Evolutionary conservation across 64 coral and sea anemone species (phyloP).

Genomic region (Platygyra sinensis): DNA sequence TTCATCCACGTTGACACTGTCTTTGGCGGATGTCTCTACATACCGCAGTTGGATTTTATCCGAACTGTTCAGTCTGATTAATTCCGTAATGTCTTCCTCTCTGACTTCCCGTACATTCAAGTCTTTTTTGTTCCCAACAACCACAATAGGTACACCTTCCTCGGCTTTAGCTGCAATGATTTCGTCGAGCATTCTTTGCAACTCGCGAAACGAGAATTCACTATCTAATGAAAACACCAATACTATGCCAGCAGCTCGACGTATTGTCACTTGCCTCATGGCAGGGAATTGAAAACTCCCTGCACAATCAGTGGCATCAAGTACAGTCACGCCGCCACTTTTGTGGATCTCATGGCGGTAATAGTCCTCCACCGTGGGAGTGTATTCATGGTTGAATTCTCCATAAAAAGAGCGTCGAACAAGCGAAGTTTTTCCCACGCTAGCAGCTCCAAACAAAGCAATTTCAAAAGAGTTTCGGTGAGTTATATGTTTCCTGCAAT

Average conservation of each 20-base stretch:
- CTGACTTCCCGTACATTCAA: conserved; percentile 62
- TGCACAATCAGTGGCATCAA: conserved; percentile 80
- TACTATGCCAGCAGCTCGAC: conserved; percentile 62
- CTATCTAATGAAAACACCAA: conserved; percentile 89
- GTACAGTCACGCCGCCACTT: conserved; percentile 46
- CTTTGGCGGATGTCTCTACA: conserved; percentile 65
- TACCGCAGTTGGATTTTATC: conserved; percentile 21
- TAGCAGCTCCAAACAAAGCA: conserved; percentile 80
- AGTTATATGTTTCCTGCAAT: neutral
- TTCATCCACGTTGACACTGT: conserved; percentile 43
- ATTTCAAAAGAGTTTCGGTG: conserved; percentile 75
- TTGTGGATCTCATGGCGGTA: conserved; percentile 57
- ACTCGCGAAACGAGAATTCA: conserved; percentile 70
- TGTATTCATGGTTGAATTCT: conserved; percentile 60
- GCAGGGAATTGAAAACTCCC: conserved; percentile 88
- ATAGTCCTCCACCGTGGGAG: conserved; percentile 85
- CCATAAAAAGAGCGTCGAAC: conserved; percentile 69
- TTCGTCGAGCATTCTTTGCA: conserved; percentile 78
- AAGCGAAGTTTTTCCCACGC: conserved; percentile 93
- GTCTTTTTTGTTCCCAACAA: conserved; percentile 94
- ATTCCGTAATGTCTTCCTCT: conserved; percentile 50
- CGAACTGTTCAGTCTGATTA: conserved; percentile 8
- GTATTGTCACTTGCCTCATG: conserved; percentile 86
- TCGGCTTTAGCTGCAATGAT: conserved; percentile 27
- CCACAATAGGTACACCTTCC: conserved; percentile 64